Evolutionary conservation across 2,888 invertebrate species (phyloP), one percentile per base, ranked within the genome.

Genomic region (Acholoe squamosa): DNA sequence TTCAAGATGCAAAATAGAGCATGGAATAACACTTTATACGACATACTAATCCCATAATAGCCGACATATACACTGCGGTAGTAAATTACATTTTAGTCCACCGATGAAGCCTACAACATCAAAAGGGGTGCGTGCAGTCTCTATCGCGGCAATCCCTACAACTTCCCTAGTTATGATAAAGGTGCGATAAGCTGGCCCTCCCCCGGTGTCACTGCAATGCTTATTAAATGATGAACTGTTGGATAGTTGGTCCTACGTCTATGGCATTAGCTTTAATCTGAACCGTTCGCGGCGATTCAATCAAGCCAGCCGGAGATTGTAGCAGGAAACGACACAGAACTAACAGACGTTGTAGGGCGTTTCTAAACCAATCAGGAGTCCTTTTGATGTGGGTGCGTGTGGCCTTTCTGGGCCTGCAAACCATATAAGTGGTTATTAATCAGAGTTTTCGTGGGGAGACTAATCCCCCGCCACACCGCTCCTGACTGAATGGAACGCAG

Each of bases 191-290:
- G 43, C 43, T 43, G 10, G 5, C 43, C 43, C 43, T 43, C 43
- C 43, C 43, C 43, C 10, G 43, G 5, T 10, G 43, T 43, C 5
- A 7, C 43, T 10, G 43, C 61, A 7, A 3, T 61, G 7, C 25
- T 31, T 33, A 80, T 80, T 80, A 22, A 80, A 43, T 80, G 80
- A 80, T 43, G 43, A 43, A 43, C 34, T 80, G 80, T 80, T 33
- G 43, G 43, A 33, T 80, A 80, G 34, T 80, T 80, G 80, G n/a
- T n/a, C 33, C 33, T 34, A 3, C 80, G 10, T 80, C 80, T 80
- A 80, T 80, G 43, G 80, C 5, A 43, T 80, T 80, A 80, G 16
- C 43, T 80, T 34, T 80, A 80, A 80, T 80, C 80, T 34, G 14
- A 71, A 28, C 71, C 3, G 71, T 71, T 71, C 31, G 71, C 28